Base-by-base conservation (phyloP, 2,888 invertebrate genomes). In the Tubiluchus corallicola region DNA sequence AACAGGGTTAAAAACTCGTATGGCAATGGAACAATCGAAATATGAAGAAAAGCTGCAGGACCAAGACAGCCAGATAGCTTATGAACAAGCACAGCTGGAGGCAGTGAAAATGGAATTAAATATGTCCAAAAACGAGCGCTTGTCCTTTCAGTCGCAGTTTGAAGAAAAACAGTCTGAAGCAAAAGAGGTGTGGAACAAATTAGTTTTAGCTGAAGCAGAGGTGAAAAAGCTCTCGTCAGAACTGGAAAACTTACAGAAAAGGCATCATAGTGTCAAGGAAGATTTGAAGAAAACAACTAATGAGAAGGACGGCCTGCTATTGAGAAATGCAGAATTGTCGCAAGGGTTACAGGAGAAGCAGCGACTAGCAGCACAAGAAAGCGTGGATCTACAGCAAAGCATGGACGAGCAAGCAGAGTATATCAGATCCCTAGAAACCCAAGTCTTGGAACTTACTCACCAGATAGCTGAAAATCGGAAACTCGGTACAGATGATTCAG, bases 321-420 rank as follows among this genome's bases (percentile, higher is more conserved):
- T 62, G 21, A 48, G 59, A 2, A 64, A 62, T 52, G 61, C 62
- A 4, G 58, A 60, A 46, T 51, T 63, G 15, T 59, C 56, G 2
- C 59, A 60, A 45, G 54, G 60, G 45, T 19, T 58, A n/a, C 54
- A 56, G 41, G 29, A 9, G 29, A 29, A 9, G n/a, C 9, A 29
- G 29, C 29, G 29, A n/a, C 38, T 45, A 29, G 19, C 19, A 38
- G 39, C 5, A n/a, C 21, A 41, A 40, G 17, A n/a, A n/a, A n/a
- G n/a, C n/a, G n/a, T n/a, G n/a, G n/a, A n/a, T n/a, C n/a, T n/a
- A n/a, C n/a, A n/a, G n/a, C n/a, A n/a, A n/a, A n/a, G n/a, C n/a
- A n/a, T n/a, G n/a, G n/a, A n/a, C n/a, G n/a, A n/a, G n/a, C n/a
- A n/a, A n/a, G n/a, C n/a, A n/a, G n/a, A n/a, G n/a, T n/a, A n/a